Conservation (phyloP, 2,113 vertebrate genomes). For the Galemys pyrenaicus region DNA sequence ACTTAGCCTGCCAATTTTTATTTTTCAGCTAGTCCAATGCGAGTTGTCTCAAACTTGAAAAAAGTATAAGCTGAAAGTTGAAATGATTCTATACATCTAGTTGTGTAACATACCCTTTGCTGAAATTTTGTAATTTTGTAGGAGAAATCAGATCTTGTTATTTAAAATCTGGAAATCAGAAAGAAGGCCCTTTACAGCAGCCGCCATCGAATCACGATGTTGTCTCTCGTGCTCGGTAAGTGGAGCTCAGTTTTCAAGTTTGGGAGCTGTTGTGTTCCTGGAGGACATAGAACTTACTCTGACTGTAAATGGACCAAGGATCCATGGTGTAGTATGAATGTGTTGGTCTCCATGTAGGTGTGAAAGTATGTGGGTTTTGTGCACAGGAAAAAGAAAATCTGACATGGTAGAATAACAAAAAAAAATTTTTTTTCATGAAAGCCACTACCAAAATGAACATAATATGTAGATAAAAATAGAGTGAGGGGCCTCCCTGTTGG, state of each 20-base stretch:
- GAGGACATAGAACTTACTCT: neutral
- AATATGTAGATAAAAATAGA: neutral
- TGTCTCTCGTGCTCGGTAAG: conserved; percentile 84
- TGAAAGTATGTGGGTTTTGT: neutral
- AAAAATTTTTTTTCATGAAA: neutral
- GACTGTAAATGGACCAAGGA: neutral
- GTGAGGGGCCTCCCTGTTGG: too few relatives aligned
- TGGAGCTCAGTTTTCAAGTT: conserved; percentile 63
- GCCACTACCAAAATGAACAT: neutral
- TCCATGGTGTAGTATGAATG: neutral
- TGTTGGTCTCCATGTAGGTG: neutral
- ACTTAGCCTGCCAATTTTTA: neutral
- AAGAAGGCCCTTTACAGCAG: conserved; percentile 81
- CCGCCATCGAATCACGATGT: conserved; percentile 77
- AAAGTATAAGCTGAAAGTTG: neutral
- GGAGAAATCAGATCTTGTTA: conserved; percentile 87
- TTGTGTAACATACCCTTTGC: neutral
- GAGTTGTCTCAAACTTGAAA: neutral
- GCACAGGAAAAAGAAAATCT: conserved; percentile 47
- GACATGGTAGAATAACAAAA: neutral
- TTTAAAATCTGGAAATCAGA: conserved; percentile 85
- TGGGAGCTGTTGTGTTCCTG: neutral
- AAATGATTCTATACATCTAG: neutral
- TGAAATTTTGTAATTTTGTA: conserved; percentile 68
- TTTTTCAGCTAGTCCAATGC: neutral